phyloP scores from a whole-genome alignment of 2,113 vertebrate genomes.

The Podarcis raffonei region DNA sequence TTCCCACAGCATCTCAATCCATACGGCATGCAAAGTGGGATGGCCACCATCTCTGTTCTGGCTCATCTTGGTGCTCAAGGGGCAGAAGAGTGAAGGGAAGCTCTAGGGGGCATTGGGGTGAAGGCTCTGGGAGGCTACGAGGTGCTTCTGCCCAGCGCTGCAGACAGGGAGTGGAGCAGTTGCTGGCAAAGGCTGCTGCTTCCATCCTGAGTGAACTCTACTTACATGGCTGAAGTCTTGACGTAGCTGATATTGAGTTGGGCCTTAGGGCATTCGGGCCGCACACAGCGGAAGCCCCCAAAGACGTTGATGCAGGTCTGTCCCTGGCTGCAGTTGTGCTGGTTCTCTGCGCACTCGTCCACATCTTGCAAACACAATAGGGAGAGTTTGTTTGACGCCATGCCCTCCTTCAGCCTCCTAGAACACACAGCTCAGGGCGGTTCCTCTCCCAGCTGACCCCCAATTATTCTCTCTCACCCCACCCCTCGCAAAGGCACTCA shows the following conservation, averaged over 20 bases:
- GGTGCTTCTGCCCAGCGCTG: no score
- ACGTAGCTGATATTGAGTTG: conserved; percentile 81
- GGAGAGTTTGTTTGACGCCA: neutral
- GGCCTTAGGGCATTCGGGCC: conserved; percentile 80
- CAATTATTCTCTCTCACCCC: rapidly evolving
- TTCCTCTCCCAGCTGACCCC: neutral
- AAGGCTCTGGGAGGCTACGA: no score
- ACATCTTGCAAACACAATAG: conserved; percentile 69
- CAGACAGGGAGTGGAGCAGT: neutral
- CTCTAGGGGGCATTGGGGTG: no score
- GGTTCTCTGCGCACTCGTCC: conserved; percentile 82
- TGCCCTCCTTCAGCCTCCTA: neutral
- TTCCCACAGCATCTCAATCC: no score
- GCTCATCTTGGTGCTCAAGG: no score
- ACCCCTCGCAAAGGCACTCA: conserved; percentile 10
- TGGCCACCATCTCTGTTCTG: no score
- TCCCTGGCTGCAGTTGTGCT: conserved; percentile 83
- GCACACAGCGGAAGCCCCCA: conserved; percentile 82
- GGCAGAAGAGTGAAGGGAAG: no score
- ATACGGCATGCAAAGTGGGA: no score
- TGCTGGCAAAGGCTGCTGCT: neutral
- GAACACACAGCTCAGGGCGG: neutral
- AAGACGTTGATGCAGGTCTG: conserved; percentile 86
- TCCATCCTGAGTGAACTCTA: neutral
- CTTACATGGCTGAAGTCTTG: conserved; percentile 87